Evolutionary conservation across 2,113 vertebrate genomes (phyloP).

Genomic region (Nannospalax galili): DNA sequence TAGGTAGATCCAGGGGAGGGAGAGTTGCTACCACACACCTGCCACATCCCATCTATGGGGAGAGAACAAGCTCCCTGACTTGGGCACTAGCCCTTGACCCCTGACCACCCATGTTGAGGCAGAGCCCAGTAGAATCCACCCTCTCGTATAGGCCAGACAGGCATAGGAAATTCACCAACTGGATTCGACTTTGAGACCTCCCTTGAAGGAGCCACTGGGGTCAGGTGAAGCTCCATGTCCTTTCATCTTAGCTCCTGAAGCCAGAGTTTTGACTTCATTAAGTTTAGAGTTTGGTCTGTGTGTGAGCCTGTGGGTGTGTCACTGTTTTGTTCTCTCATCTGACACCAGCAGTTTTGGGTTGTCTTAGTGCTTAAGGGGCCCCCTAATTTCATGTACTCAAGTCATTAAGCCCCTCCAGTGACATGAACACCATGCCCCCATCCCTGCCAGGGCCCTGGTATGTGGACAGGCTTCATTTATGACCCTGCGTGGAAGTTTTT

Average conservation of each 20-base stretch:
- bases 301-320: neutral
- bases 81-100: neutral
- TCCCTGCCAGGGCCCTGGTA: neutral
- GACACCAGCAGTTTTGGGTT: neutral
- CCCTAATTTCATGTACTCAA: neutral
- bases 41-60: too few relatives aligned
- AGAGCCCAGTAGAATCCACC: neutral
- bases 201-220: fast-evolving
- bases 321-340: neutral
- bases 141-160: neutral
- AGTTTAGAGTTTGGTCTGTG: neutral
- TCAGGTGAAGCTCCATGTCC: neutral
- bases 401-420: neutral
- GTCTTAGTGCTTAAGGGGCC: neutral
- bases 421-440: neutral
- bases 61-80: too few relatives aligned
- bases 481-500: neutral
- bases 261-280: neutral
- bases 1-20: too few relatives aligned
- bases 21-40: too few relatives aligned
- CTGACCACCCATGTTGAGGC: neutral
- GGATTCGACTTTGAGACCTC: neutral
- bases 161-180: neutral
- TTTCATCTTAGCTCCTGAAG: neutral
- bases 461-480: neutral